phyloP scores from a whole-genome alignment of 2,797 vertebrate species.

The Morelia viridis region DNA sequence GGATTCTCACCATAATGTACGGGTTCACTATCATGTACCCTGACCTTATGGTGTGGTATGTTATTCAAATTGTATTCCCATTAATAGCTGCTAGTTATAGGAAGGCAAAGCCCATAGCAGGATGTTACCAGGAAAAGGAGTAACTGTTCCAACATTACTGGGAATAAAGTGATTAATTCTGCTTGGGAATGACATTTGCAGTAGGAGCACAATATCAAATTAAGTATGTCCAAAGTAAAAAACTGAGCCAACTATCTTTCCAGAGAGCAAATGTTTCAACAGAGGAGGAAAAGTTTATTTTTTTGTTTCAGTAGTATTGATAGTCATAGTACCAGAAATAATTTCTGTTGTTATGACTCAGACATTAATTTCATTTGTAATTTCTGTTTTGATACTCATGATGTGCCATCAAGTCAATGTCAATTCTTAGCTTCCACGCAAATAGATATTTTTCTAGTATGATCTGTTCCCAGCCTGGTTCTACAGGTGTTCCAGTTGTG shows the following conservation, averaged over 20 bases:
- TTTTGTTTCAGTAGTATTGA: not conserved
- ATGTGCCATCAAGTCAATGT: not conserved
- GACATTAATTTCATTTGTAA: not conserved
- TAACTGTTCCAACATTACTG: not conserved
- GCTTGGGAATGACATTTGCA: not conserved
- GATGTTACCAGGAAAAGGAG: not conserved
- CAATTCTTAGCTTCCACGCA: not conserved
- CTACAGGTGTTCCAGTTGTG: too few relatives aligned
- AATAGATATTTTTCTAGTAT: not conserved
- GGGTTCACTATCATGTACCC: not conserved
- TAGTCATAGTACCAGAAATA: not conserved
- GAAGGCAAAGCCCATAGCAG: not conserved
- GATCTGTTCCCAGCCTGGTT: too few relatives aligned
- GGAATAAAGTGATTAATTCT: not conserved
- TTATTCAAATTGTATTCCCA: not conserved
- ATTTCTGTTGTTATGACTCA: not conserved
- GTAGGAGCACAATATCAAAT: not conserved
- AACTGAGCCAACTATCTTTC: not conserved
- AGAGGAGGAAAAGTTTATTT: not conserved
- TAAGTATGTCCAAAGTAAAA: slow-evolving; percentile 2
- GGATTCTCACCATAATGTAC: not conserved
- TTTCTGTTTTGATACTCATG: not conserved
- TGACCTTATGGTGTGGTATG: not conserved
- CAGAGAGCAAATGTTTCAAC: slow-evolving; percentile 27
- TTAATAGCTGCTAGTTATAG: not conserved